A percentile compares a stretch with the other conserved stretches of the same genome.
Conservation (phyloP, 2,888 invertebrate genomes). For the Hypomecis punctinalis region DNA sequence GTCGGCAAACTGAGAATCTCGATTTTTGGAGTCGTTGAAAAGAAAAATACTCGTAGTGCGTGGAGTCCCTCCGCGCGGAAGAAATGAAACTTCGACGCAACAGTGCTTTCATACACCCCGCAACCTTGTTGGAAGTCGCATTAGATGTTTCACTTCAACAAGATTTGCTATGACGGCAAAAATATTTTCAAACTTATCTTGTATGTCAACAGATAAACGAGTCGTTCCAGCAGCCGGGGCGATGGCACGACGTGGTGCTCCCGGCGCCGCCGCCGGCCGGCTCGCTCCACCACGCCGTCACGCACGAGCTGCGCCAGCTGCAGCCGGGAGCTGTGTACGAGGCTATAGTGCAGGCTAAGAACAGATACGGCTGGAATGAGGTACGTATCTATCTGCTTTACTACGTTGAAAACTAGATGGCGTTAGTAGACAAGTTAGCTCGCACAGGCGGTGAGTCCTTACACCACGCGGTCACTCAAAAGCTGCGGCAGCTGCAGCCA, state of each 20-base stretch:
- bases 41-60: no score
- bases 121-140: no score
- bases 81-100: no score
- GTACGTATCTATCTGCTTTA: conserved; percentile 51
- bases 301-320: conserved; percentile 87
- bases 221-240: conserved; percentile 88
- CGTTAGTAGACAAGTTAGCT: no score
- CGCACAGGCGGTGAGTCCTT: conserved; percentile 47
- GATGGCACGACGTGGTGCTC: conserved; percentile 88
- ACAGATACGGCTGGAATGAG: conserved; percentile 91
- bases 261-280: conserved; percentile 75
- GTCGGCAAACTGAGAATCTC: no score
- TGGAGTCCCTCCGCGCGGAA: no score
- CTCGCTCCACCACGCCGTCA: conserved; percentile 80
- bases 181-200: no score
- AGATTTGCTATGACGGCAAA: not conserved
- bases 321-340: conserved; percentile 89
- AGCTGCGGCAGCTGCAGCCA: conserved; percentile 86
- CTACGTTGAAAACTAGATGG: no score
- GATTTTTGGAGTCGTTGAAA: no score
- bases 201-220: conserved; percentile 86
- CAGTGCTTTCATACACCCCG: no score
- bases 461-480: conserved; percentile 86
- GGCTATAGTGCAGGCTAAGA: conserved; percentile 90
- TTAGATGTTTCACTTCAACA: no score